These are phyloP conservation scores for Cossypha dichroa DNA, from an alignment of 2,797 vertebrate species.

Conservation along the genomic window DNA sequence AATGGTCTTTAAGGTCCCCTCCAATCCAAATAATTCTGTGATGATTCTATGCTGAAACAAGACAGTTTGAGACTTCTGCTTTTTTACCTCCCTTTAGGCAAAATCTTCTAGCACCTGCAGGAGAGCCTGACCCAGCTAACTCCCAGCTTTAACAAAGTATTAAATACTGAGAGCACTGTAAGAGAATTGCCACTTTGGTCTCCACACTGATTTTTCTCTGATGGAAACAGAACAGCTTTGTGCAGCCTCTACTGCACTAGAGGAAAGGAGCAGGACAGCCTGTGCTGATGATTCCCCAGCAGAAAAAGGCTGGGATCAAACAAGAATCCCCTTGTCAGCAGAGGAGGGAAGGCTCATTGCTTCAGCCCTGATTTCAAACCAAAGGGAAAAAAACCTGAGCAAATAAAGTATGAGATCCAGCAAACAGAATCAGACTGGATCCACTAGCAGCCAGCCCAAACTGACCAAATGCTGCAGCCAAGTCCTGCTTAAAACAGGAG, in stretches of 20 bases:
- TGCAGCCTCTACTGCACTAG: not conserved
- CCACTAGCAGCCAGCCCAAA: not conserved
- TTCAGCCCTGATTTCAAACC: not conserved
- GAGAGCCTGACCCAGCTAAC: not conserved
- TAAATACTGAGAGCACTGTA: not conserved
- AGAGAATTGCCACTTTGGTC: not conserved
- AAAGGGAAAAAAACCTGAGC: not conserved
- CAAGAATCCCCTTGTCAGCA: not conserved
- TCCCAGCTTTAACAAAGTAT: not conserved
- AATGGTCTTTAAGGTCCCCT: not conserved
- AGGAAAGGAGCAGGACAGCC: not conserved
- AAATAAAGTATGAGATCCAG: rapidly evolving
- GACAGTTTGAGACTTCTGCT: not conserved
- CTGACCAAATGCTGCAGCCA: not conserved
- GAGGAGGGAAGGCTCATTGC: not conserved
- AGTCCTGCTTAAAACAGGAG: not conserved
- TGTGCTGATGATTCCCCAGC: not conserved
- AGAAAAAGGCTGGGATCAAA: not conserved
- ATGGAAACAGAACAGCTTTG: not conserved
- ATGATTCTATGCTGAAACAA: not conserved
- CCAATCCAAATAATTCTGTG: not conserved
- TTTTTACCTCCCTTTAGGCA: not conserved
- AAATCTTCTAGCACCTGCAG: not conserved
- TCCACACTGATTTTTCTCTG: not conserved
- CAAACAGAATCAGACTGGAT: not conserved